Evolutionary conservation across 2,113 vertebrate species (phyloP).

Genomic region (Crotalus tigris): DNA sequence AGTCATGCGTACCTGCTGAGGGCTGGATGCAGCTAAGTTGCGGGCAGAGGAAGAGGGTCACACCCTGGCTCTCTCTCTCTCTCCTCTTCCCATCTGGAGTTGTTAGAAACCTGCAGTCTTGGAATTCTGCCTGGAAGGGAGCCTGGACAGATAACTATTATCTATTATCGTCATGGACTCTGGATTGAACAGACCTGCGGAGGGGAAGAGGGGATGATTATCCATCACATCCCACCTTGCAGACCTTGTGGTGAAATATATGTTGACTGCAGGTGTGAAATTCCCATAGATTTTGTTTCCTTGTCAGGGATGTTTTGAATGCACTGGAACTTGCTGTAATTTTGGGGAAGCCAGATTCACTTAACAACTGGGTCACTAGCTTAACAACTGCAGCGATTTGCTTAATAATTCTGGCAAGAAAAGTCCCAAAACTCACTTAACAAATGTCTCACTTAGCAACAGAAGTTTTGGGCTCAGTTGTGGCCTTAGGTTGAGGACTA

Average conservation of each 20-base stretch:
- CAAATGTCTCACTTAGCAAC: neutral
- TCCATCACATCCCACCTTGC: neutral
- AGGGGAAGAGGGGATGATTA: neutral
- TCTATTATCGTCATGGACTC: neutral
- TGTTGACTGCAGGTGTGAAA: neutral
- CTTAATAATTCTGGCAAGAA: no score
- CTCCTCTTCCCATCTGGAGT: neutral
- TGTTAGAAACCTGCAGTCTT: neutral
- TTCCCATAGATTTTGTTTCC: neutral
- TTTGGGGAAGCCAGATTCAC: neutral
- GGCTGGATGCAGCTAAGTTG: neutral
- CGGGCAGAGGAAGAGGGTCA: neutral
- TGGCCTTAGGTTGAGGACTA: neutral
- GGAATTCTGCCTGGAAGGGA: neutral
- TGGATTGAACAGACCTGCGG: neutral
- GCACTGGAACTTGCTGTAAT: neutral
- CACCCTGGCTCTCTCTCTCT: fast-evolving
- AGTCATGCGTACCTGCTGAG: neutral
- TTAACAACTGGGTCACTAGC: no score
- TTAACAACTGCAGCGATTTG: no score
- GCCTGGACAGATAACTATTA: neutral
- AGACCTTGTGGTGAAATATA: neutral
- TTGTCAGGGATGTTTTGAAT: neutral
- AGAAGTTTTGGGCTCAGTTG: neutral
- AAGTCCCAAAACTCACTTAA: no score